Percentiles rank a stretch among this genome's conserved stretches.
These are phyloP conservation scores for Drosophila lacertosa DNA, from an alignment of 1,140 invertebrate genomes.

Conservation along the genomic window DNA sequence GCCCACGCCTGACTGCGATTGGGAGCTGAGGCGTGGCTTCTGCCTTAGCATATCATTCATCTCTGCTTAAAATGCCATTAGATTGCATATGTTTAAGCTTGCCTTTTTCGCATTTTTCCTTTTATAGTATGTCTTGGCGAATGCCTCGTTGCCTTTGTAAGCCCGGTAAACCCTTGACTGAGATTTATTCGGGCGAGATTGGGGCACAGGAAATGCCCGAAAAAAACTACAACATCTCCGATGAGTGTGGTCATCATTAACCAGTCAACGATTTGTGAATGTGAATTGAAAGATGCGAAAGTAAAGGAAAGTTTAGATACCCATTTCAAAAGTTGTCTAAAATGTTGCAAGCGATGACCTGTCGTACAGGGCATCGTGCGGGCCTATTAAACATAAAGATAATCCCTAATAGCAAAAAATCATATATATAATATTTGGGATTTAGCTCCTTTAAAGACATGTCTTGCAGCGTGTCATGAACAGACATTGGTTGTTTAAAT, in stretches of 20 bases:
- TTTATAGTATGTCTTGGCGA: neutral
- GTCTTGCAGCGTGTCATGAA: no score
- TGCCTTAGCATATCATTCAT: conserved; percentile 49
- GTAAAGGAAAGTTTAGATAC: no score
- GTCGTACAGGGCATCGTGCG: no score
- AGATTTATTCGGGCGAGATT: conserved; percentile 19
- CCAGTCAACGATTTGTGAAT: no score
- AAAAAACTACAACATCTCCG: neutral
- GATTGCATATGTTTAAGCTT: conserved; percentile 51
- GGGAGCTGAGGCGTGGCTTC: neutral
- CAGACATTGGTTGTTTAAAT: no score
- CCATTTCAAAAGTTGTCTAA: no score
- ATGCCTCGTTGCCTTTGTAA: neutral
- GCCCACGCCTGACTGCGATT: neutral
- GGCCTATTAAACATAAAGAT: no score
- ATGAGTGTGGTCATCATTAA: neutral
- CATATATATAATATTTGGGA: no score
- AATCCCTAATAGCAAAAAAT: no score
- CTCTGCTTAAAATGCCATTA: conserved; percentile 53
- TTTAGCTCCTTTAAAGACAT: no score
- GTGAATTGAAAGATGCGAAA: no score
- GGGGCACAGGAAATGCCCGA: neutral
- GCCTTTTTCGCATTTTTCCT: neutral
- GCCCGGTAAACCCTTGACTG: conserved; percentile 10
- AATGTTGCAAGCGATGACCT: no score